These are phyloP conservation scores for Proales similis DNA, from an alignment of 1,140 invertebrate genomes.

Conservation along the genomic window DNA sequence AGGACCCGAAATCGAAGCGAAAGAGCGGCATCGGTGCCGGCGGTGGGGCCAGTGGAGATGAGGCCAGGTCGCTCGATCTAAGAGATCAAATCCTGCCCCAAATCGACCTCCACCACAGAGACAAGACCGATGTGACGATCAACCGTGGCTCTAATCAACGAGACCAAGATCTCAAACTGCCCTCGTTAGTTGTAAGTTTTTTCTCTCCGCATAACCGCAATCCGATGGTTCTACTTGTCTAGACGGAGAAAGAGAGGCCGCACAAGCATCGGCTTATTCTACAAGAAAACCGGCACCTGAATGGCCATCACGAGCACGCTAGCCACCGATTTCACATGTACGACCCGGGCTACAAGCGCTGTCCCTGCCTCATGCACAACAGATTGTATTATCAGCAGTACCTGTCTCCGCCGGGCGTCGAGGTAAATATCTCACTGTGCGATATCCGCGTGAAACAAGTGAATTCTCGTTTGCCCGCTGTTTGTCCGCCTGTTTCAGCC, in stretches of 20 bases:
- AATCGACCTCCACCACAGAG: too few relatives aligned
- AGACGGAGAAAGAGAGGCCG: slow-evolving; percentile 23
- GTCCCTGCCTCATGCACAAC: slow-evolving; percentile 34
- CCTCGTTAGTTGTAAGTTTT: slow-evolving; percentile 23
- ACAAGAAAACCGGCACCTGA: neutral
- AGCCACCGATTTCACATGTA: too few relatives aligned
- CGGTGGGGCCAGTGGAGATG: neutral
- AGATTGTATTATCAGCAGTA: slow-evolving; percentile 18
- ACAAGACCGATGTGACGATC: too few relatives aligned
- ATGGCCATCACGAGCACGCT: neutral
- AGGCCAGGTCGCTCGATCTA: too few relatives aligned
- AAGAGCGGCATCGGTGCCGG: neutral
- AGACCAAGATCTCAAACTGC: slow-evolving; percentile 28
- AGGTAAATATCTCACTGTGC: slow-evolving; percentile 5
- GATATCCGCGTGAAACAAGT: too few relatives aligned
- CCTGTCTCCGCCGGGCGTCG: neutral
- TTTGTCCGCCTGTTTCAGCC: too few relatives aligned
- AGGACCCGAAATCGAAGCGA: neutral
- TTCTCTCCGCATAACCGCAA: too few relatives aligned
- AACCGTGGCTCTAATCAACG: too few relatives aligned
- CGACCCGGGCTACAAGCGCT: slow-evolving; percentile 22
- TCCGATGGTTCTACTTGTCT: neutral
- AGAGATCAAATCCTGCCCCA: too few relatives aligned
- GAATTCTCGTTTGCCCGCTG: too few relatives aligned
- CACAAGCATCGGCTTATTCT: slow-evolving; percentile 18